Conservation (phyloP, 2,888 invertebrate species). For the Sinelater perroti region DNA sequence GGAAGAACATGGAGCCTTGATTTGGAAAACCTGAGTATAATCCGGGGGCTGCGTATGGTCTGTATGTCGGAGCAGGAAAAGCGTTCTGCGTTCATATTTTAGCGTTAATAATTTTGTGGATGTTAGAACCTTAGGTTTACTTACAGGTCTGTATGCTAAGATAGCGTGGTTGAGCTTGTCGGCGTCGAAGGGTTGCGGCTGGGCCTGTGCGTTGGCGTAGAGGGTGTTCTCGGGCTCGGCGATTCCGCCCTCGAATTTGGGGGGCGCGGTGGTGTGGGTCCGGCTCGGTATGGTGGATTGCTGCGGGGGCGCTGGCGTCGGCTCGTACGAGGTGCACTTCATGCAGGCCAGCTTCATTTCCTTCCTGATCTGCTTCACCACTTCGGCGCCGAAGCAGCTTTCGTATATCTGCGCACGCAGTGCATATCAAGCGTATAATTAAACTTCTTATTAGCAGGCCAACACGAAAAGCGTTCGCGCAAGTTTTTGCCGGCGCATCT, state of each 20-base stretch:
- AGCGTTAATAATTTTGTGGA: too few species aligned
- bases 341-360: conserved; percentile 73
- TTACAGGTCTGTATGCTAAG: conserved; percentile 64
- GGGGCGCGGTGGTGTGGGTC: conserved; percentile 29
- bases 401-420: conserved; percentile 75
- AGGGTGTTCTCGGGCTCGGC: conserved; percentile 44
- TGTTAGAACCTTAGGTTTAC: too few species aligned
- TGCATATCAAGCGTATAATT: too few species aligned
- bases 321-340: conserved; percentile 69
- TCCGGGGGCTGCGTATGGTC: conserved; percentile 62
- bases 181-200: conserved; percentile 57
- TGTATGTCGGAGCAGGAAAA: conserved; percentile 56
- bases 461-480: too few species aligned
- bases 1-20: conserved; percentile 60
- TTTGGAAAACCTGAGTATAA: conserved; percentile 65
- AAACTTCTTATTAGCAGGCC: too few species aligned
- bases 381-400: conserved; percentile 74
- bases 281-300: conserved; percentile 31
- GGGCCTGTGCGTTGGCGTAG: conserved; percentile 49
- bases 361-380: conserved; percentile 72
- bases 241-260: conserved; percentile 34
- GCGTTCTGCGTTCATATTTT: conserved; percentile 11
- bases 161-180: conserved; percentile 66
- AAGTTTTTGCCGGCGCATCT: too few species aligned
- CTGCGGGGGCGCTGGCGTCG: conserved; percentile 28